A percentile compares a stretch with the other conserved stretches of the same genome.
Evolutionary conservation across 2,113 vertebrate species (phyloP).

Genomic region (Nerophis ophidion): DNA sequence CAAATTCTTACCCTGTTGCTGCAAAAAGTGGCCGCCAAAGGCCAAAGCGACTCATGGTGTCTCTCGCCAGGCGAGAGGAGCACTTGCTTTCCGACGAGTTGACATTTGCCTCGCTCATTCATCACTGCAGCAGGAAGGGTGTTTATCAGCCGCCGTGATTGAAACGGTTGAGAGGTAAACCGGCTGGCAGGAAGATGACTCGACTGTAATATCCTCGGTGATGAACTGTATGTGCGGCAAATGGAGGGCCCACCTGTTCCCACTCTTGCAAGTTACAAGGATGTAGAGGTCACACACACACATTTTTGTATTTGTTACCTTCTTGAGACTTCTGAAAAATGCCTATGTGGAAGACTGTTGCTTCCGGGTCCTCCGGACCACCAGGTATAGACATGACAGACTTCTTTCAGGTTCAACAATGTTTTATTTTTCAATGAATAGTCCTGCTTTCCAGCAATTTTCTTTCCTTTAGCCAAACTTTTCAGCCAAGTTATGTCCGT

Average conservation of each 20-base stretch:
- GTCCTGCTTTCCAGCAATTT: too few species aligned
- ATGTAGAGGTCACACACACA: conserved; percentile 38
- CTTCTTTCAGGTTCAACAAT: too few species aligned
- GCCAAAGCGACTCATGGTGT: too few species aligned
- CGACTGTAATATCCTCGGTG: conserved; percentile 35
- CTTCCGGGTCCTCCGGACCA: too few species aligned
- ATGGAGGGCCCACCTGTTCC: conserved; percentile 24
- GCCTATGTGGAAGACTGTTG: too few species aligned
- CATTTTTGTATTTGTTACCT: neutral
- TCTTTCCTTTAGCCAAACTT: too few species aligned
- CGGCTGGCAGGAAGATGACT: conserved; percentile 33
- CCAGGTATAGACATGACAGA: too few species aligned
- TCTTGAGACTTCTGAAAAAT: too few species aligned
- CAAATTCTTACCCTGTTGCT: too few species aligned
- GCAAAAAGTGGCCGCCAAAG: too few species aligned
- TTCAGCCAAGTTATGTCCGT: too few species aligned
- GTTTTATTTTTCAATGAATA: too few species aligned
- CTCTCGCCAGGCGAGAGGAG: neutral
- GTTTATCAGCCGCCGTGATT: conserved; percentile 33
- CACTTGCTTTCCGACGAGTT: conserved; percentile 6
- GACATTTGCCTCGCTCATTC: conserved; percentile 7
- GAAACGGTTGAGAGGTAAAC: conserved; percentile 37
- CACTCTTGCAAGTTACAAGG: conserved; percentile 42
- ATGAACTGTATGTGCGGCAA: conserved; percentile 3
- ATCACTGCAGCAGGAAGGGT: conserved; percentile 19